Conservation (phyloP, 64 coral and sea anemone species). For the Porites australiensis region DNA sequence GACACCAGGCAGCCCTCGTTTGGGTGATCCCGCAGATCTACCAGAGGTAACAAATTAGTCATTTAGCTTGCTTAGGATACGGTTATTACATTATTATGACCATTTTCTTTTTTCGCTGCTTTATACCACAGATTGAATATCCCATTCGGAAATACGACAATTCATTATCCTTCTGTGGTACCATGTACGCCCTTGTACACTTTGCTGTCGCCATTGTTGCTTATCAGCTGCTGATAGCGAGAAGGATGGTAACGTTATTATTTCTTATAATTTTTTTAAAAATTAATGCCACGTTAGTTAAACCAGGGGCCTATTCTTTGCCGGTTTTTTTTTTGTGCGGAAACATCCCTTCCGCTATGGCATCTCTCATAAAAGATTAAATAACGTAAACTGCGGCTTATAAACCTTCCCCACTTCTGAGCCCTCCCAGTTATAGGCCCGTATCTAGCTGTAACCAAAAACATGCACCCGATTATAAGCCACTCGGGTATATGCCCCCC, state of each 20-base stretch:
- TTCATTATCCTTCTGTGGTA: conserved; percentile 47
- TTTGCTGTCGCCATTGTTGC: conserved; percentile 45
- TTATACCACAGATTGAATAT: conserved; percentile 64
- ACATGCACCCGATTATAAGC: too few species aligned
- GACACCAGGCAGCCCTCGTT: conserved; percentile 76
- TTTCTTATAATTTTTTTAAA: too few species aligned
- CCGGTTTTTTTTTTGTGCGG: too few species aligned
- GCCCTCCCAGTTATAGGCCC: too few species aligned
- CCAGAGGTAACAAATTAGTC: conserved; percentile 56
- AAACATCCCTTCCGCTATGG: too few species aligned
- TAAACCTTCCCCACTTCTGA: too few species aligned
- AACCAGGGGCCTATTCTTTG: too few species aligned
- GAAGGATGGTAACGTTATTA: conserved; percentile 58
- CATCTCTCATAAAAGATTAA: too few species aligned
- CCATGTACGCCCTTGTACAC: conserved; percentile 75
- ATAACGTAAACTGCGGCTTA: too few species aligned
- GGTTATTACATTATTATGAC: not conserved
- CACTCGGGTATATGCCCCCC: too few species aligned
- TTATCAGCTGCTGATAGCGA: conserved; percentile 73
- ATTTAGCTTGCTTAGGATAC: not conserved
- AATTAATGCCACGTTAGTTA: too few species aligned
- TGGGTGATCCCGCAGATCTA: conserved; percentile 87
- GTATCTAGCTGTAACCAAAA: too few species aligned
- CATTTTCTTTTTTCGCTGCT: not conserved
- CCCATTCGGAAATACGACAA: conserved; percentile 78